Conservation (phyloP, 2,113 vertebrate species). For the Potamarius usumacintae region DNA sequence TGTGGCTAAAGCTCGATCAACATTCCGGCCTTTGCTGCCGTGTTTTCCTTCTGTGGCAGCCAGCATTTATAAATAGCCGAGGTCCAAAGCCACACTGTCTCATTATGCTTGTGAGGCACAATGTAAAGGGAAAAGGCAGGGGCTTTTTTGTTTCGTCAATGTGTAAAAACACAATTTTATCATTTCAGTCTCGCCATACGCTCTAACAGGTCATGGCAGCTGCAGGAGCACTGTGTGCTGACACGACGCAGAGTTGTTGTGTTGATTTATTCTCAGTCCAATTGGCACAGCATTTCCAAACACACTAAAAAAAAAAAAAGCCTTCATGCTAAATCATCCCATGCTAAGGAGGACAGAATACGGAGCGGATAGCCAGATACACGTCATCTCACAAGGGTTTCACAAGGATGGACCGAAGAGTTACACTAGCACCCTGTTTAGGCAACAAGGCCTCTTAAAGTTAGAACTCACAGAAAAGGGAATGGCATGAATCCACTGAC, state of each 20-base stretch:
- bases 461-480: constrained; percentile 10
- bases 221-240: constrained; percentile 31
- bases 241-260: constrained; percentile 4
- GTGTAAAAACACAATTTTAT: constrained; percentile 39
- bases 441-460: constrained; percentile 14
- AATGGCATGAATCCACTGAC: constrained; percentile 11
- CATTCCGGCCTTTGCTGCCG: constrained; percentile 60
- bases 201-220: constrained; percentile 14
- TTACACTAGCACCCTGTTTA: constrained; percentile 52
- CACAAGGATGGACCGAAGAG: constrained; percentile 50
- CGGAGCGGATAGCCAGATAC: constrained; percentile 8
- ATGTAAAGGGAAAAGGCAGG: constrained; percentile 30
- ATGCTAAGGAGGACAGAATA: not conserved
- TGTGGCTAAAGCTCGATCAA: constrained; percentile 20
- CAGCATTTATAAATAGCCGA: constrained; percentile 72
- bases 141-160: constrained; percentile 16
- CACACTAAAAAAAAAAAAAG: constrained; percentile 8
- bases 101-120: constrained; percentile 58
- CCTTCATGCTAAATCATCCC: not conserved
- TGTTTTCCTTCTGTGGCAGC: constrained; percentile 63
- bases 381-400: constrained; percentile 5
- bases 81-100: constrained; percentile 63
- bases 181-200: constrained; percentile 50
- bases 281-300: constrained; percentile 31
- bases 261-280: constrained; percentile 45